Evolutionary conservation across 2,113 vertebrate species (phyloP).

Genomic region (Pterophyllum scalare): DNA sequence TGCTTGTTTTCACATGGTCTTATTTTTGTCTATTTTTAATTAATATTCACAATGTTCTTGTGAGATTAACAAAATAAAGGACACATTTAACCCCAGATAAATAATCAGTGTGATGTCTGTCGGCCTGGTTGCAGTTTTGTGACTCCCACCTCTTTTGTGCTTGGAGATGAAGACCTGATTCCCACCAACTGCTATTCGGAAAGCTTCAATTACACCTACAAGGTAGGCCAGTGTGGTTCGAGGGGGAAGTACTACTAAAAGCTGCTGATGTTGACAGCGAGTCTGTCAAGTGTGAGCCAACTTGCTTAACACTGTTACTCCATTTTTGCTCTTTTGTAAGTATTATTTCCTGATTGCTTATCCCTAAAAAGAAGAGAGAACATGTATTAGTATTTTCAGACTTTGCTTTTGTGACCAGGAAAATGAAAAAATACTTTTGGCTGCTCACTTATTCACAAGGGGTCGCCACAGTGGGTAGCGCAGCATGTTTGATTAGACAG

Average conservation of each 20-base stretch:
- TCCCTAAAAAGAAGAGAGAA: neutral
- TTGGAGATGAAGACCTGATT: conserved; percentile 82
- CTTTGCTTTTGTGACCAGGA: neutral
- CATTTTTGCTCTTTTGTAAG: neutral
- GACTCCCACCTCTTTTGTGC: conserved; percentile 86
- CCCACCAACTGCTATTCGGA: conserved; percentile 84
- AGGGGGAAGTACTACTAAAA: neutral
- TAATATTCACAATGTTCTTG: too few species aligned
- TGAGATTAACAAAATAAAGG: neutral
- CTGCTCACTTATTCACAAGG: neutral
- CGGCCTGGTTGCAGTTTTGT: conserved; percentile 80
- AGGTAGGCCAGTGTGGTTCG: conserved; percentile 64
- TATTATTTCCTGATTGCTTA: neutral
- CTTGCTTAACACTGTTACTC: neutral
- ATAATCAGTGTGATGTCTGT: neutral
- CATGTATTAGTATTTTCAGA: neutral
- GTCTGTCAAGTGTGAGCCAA: neutral
- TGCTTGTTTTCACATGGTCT: neutral
- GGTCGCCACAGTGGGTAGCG: neutral
- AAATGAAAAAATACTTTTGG: neutral
- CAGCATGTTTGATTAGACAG: neutral
- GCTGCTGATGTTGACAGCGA: too few species aligned
- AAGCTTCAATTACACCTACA: conserved; percentile 91
- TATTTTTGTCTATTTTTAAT: neutral
- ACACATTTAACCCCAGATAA: neutral